Conservation (phyloP, 2,113 vertebrate genomes). For the Aphyosemion australe region DNA sequence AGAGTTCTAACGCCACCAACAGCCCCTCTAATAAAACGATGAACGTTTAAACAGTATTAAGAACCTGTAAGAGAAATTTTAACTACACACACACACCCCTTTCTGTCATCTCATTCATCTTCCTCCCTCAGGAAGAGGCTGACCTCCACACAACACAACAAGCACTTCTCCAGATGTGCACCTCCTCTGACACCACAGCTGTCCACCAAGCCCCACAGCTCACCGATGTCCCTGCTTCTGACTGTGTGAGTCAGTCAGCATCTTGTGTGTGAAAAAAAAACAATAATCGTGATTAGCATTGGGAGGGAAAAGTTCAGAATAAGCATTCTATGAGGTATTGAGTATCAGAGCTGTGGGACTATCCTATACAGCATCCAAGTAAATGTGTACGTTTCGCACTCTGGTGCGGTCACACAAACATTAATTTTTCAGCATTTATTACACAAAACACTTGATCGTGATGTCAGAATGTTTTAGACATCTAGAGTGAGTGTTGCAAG, state of each 20-base stretch:
- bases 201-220: conserved; percentile 60
- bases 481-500: not conserved
- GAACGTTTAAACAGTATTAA: too few relatives aligned
- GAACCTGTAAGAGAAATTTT: too few relatives aligned
- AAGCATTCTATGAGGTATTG: conserved; percentile 70
- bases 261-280: conserved; percentile 41
- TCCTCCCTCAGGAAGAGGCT: conserved; percentile 49
- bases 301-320: conserved; percentile 66
- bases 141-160: conserved; percentile 52
- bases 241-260: conserved; percentile 23
- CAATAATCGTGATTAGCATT: conserved; percentile 54
- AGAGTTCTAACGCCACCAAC: too few relatives aligned
- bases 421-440: not conserved
- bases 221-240: conserved; percentile 32
- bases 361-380: conserved; percentile 22
- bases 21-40: too few relatives aligned
- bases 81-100: too few relatives aligned
- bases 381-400: not conserved
- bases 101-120: conserved; percentile 14
- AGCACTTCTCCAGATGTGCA: conserved; percentile 72
- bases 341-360: conserved; percentile 60
- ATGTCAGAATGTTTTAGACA: not conserved
- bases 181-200: conserved; percentile 68
- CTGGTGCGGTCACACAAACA: conserved; percentile 2
- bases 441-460: not conserved